These are phyloP conservation scores for Stomatorhinus ivindoensis DNA, from an alignment of 2,113 vertebrate genomes.

Conservation along the genomic window DNA sequence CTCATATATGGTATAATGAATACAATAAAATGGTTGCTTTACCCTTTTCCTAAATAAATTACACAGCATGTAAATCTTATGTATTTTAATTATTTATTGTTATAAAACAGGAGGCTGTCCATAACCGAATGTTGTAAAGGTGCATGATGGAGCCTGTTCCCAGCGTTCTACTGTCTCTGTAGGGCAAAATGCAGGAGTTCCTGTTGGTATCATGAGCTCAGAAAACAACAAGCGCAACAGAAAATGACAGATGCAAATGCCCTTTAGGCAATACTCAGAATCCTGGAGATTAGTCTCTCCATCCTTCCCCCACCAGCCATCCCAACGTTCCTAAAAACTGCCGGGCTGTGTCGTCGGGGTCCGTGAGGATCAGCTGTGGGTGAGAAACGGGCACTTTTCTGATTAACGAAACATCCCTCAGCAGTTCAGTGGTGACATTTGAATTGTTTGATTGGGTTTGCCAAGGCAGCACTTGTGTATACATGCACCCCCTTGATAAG, in stretches of 20 bases:
- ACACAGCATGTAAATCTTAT: too few species aligned
- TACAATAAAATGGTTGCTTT: too few species aligned
- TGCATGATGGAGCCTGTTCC: too few species aligned
- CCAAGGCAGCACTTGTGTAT: neutral
- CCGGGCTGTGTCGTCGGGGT: conserved; percentile 79
- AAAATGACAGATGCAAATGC: neutral
- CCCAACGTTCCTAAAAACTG: conserved; percentile 62
- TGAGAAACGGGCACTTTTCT: conserved; percentile 16
- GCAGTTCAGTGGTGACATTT: too few species aligned
- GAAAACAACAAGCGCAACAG: neutral
- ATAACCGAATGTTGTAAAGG: too few species aligned
- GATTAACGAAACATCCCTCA: neutral
- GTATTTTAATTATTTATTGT: too few species aligned
- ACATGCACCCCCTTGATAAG: neutral
- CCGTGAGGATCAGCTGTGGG: conserved; percentile 80
- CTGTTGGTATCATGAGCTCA: too few species aligned
- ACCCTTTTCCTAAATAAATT: too few species aligned
- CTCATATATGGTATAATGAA: too few species aligned
- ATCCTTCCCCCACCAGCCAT: too few species aligned
- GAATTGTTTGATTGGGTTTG: conserved; percentile 16
- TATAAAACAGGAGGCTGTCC: too few species aligned
- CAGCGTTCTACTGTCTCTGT: neutral
- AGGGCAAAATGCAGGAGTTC: neutral
- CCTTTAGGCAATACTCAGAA: conserved; percentile 27
- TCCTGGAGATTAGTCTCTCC: too few species aligned